These are phyloP conservation scores for Platichthys stellatus DNA, from an alignment of 2,113 vertebrate species.

Conservation along the genomic window DNA sequence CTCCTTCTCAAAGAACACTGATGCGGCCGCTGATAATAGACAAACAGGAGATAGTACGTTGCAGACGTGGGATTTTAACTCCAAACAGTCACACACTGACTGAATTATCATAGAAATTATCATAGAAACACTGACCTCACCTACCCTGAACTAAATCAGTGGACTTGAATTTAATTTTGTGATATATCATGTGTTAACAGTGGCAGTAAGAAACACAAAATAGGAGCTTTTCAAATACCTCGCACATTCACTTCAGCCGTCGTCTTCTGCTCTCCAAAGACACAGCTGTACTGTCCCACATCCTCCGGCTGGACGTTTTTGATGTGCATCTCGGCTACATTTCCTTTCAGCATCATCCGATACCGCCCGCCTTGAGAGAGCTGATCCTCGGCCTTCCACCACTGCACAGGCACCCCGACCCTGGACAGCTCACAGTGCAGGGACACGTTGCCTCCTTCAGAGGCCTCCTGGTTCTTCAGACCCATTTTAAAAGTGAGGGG, in stretches of 20 bases:
- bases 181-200: background rate
- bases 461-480: conserved; percentile 86
- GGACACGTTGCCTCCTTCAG: conserved; percentile 77
- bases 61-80: background rate
- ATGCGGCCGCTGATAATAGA: conserved; percentile 77
- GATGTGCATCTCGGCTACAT: conserved; percentile 83
- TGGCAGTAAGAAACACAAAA: background rate
- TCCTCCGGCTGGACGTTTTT: conserved; percentile 81
- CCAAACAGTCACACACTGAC: background rate
- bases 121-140: background rate
- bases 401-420: conserved; percentile 80
- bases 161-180: too few species aligned
- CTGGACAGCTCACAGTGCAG: conserved; percentile 86
- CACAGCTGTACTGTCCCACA: conserved; percentile 87
- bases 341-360: conserved; percentile 82
- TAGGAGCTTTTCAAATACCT: conserved; percentile 75
- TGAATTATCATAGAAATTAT: background rate
- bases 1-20: conserved; percentile 83
- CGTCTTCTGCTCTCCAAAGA: conserved; percentile 86
- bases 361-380: conserved; percentile 78
- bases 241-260: conserved; percentile 86
- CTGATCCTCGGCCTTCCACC: conserved; percentile 85
- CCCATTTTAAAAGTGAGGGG: conserved; percentile 83
- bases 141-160: background rate
- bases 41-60: background rate